Evolutionary conservation across 2,113 vertebrate species (phyloP).

Genomic region (Paradoxurus hermaphroditus): DNA sequence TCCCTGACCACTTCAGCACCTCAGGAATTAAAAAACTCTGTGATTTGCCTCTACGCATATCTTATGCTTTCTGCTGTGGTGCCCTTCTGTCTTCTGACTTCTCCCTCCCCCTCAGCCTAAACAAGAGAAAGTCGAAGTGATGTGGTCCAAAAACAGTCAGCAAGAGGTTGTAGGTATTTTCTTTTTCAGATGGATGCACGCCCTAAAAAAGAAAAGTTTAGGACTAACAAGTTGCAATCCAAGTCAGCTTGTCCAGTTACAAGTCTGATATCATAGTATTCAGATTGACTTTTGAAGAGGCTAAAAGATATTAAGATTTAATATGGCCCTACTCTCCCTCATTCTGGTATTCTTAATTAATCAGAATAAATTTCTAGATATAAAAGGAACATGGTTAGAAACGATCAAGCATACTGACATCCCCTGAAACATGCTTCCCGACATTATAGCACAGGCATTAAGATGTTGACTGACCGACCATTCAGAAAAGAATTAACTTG

Average conservation of each 20-base stretch:
- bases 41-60: not conserved
- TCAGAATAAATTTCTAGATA: not conserved
- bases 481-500: conserved; percentile 31
- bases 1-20: not conserved
- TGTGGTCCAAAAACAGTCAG: not conserved
- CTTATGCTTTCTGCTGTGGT: not conserved
- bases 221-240: not conserved
- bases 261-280: not conserved
- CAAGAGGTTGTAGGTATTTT: not conserved
- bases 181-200: not conserved
- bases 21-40: not conserved
- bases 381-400: not conserved
- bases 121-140: not conserved
- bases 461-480: not conserved
- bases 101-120: not conserved
- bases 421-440: not conserved
- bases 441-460: not conserved
- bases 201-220: not conserved
- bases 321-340: not conserved
- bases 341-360: not conserved
- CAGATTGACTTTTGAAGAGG: not conserved
- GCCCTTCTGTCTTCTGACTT: not conserved
- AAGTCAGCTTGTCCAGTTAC: not conserved
- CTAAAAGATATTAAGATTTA: not conserved
- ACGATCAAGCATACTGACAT: not conserved